phyloP scores from a whole-genome alignment of 1,140 invertebrate species.

The Lepidostoma basale region DNA sequence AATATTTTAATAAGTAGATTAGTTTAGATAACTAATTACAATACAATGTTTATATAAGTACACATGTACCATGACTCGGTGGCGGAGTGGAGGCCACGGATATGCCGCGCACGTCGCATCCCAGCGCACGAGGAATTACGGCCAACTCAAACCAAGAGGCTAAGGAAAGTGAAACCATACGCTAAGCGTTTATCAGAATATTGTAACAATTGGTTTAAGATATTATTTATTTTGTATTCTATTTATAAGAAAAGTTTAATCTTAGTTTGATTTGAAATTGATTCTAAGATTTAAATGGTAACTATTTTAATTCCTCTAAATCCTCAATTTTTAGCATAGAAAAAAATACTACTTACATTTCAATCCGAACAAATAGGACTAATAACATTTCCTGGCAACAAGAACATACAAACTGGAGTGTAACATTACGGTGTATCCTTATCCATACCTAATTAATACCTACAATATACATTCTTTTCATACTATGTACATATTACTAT shows the following conservation, averaged over 20 bases:
- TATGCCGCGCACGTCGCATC: no score
- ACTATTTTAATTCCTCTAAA: neutral
- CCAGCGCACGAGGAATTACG: no score
- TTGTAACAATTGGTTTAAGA: no score
- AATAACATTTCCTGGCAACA: slow-evolving; percentile 19
- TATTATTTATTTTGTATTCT: no score
- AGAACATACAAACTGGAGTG: slow-evolving; percentile 3
- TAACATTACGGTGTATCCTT: neutral
- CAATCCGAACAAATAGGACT: neutral
- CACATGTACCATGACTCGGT: no score
- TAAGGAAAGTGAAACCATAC: no score
- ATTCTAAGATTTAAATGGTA: neutral
- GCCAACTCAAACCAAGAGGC: no score
- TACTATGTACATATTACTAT: slow-evolving; percentile 29
- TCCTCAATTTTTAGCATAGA: neutral
- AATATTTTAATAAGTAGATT: slow-evolving; percentile 15
- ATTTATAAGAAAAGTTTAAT: neutral
- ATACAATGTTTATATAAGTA: slow-evolving; percentile 8
- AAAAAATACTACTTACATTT: neutral
- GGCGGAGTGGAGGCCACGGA: no score
- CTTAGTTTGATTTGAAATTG: neutral
- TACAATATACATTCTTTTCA: slow-evolving; percentile 34
- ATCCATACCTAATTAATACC: slow-evolving; percentile 24
- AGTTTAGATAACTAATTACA: slow-evolving; percentile 17
- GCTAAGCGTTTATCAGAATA: no score